phyloP scores from a whole-genome alignment of 35 echinoderm and acorn worm genomes.

The Chiridota heheva region DNA sequence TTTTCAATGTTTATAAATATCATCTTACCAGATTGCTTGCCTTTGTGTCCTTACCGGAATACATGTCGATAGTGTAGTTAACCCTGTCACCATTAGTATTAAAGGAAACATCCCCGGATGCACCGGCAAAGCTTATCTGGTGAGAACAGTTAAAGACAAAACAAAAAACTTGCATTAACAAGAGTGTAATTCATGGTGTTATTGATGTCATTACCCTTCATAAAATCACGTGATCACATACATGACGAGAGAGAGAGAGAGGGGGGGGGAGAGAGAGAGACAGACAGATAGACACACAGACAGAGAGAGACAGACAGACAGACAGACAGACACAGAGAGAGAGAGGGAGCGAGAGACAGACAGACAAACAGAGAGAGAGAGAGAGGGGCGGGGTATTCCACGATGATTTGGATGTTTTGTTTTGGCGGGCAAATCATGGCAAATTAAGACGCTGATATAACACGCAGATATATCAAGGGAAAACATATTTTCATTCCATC shows the following conservation, averaged over 20 bases:
- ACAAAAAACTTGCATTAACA: not conserved
- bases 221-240: not conserved
- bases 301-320: too few species aligned
- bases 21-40: constrained; percentile 26
- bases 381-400: too few species aligned
- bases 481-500: too few species aligned
- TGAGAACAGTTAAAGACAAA: not conserved
- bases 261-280: not conserved
- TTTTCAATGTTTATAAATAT: too few species aligned
- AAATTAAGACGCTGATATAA: too few species aligned
- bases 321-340: too few species aligned
- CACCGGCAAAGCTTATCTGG: constrained; percentile 50
- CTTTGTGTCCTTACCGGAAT: constrained; percentile 67
- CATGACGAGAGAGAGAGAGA: not conserved
- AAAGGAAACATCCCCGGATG: constrained; percentile 75
- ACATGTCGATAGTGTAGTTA: constrained; percentile 77
- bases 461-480: too few species aligned
- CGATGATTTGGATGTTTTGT: too few species aligned
- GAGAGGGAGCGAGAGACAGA: too few species aligned
- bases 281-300: not conserved
- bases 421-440: too few species aligned
- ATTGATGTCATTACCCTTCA: not conserved
- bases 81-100: constrained; percentile 65
- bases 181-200: not conserved
- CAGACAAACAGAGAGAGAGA: too few species aligned